Conservation (phyloP, 92 coral and sea anemone genomes). For the Zoanthus sansibaricus region DNA sequence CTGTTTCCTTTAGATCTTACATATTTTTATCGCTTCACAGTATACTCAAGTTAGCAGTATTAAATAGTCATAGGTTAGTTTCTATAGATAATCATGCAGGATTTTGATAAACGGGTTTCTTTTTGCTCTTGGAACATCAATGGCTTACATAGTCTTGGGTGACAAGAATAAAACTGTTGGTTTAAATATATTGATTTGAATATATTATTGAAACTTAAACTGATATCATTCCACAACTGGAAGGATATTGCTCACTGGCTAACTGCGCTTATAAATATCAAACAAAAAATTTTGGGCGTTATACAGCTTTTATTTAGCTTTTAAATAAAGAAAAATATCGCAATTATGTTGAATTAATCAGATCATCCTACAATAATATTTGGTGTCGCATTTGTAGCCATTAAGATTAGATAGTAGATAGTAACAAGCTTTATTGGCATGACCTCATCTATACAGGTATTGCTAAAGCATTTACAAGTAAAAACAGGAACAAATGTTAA, state of each 20-base stretch:
- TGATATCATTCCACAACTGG: constrained; percentile 28
- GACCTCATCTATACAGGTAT: no score
- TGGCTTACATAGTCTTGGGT: constrained; percentile 35
- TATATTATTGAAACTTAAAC: constrained; percentile 62
- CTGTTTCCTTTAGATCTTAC: constrained; percentile 1
- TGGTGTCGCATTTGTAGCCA: neutral
- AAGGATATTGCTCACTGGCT: constrained; percentile 29
- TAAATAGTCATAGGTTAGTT: neutral
- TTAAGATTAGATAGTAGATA: neutral
- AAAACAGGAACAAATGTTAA: no score
- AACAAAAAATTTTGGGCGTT: constrained; percentile 42
- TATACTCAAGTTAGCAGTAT: neutral
- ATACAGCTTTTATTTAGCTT: constrained; percentile 50
- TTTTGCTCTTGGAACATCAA: neutral
- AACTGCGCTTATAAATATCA: constrained; percentile 23
- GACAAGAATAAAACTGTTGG: constrained; percentile 47
- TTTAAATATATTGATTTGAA: constrained; percentile 30
- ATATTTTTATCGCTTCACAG: constrained; percentile 1
- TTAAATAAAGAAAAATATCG: constrained; percentile 38
- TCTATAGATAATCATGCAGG: constrained; percentile 6
- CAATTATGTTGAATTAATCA: constrained; percentile 42
- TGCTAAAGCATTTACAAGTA: no score
- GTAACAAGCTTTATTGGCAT: no score
- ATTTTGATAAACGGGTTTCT: constrained; percentile 9
- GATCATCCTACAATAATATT: neutral